Evolutionary conservation across 2,888 invertebrate genomes (phyloP).

Genomic region (Amphipoea oculea): DNA sequence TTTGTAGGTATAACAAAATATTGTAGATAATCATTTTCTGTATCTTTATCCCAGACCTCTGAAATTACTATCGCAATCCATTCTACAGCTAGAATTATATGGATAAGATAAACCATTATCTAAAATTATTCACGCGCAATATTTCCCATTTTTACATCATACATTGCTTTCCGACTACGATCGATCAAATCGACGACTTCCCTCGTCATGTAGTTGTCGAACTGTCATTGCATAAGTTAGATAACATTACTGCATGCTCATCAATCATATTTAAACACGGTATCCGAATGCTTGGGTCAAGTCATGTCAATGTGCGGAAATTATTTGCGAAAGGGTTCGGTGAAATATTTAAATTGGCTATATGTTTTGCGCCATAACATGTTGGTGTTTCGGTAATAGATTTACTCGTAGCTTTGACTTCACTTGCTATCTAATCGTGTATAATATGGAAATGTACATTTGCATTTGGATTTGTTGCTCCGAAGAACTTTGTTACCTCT

Average conservation of each 20-base stretch:
- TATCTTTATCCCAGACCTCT: not conserved
- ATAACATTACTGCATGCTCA: slow-evolving; percentile 62
- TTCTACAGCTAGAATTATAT: slow-evolving; percentile 14
- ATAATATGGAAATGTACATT: not conserved
- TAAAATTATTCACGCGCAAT: slow-evolving; percentile 31
- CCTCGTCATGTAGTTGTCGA: slow-evolving; percentile 69
- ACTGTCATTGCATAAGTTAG: slow-evolving; percentile 69
- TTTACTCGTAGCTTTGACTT: slow-evolving; percentile 9
- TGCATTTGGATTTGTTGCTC: not conserved
- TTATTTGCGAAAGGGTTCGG: slow-evolving; percentile 48
- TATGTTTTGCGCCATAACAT: slow-evolving; percentile 12
- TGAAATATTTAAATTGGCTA: slow-evolving; percentile 30
- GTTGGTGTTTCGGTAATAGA: slow-evolving; percentile 2
- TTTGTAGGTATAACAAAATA: not conserved
- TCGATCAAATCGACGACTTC: slow-evolving; percentile 65
- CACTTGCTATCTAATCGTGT: not conserved
- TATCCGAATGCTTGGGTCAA: slow-evolving; percentile 65
- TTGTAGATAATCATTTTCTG: not conserved
- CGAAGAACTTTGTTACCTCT: not conserved
- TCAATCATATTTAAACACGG: slow-evolving; percentile 69
- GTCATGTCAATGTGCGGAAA: slow-evolving; percentile 49
- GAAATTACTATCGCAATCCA: not conserved
- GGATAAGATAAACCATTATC: slow-evolving; percentile 45
- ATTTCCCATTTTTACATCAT: slow-evolving; percentile 51
- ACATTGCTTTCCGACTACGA: slow-evolving; percentile 59